Conservation (phyloP, 1,140 invertebrate genomes). For the Zaprionus ghesquierei region DNA sequence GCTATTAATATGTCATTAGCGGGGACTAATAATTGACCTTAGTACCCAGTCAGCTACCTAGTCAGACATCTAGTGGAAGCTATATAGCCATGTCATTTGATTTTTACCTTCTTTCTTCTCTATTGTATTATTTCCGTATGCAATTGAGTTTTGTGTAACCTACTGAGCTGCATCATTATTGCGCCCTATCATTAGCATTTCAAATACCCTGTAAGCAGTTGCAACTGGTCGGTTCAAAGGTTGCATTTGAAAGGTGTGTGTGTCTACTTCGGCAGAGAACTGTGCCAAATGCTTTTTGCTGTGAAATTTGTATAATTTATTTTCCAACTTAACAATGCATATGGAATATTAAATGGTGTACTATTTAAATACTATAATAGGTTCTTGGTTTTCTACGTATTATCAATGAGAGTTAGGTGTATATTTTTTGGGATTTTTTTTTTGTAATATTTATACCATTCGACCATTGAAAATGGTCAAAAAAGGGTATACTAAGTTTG, state of each 20-base stretch:
- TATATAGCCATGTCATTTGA: not conserved
- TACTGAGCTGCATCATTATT: not conserved
- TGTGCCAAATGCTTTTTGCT: not conserved
- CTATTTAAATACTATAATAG: too few relatives aligned
- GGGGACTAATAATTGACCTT: constrained; percentile 1
- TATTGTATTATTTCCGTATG: not conserved
- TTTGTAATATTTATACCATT: too few relatives aligned
- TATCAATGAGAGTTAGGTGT: too few relatives aligned
- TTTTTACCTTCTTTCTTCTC: not conserved
- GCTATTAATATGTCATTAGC: not conserved
- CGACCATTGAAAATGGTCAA: too few relatives aligned
- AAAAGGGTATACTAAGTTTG: too few relatives aligned
- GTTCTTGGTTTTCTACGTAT: too few relatives aligned
- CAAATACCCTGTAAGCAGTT: not conserved
- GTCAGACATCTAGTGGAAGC: not conserved
- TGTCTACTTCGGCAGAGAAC: not conserved
- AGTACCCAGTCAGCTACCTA: not conserved
- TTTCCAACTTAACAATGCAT: too few relatives aligned
- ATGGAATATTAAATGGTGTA: too few relatives aligned
- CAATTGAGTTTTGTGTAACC: not conserved
- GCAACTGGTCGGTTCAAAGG: not conserved
- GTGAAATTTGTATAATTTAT: not conserved
- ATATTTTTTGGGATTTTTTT: too few relatives aligned
- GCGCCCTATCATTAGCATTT: not conserved
- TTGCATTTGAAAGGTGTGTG: not conserved